Conservation (phyloP, 2,888 invertebrate species). For the Tryphoninae sp. region DNA sequence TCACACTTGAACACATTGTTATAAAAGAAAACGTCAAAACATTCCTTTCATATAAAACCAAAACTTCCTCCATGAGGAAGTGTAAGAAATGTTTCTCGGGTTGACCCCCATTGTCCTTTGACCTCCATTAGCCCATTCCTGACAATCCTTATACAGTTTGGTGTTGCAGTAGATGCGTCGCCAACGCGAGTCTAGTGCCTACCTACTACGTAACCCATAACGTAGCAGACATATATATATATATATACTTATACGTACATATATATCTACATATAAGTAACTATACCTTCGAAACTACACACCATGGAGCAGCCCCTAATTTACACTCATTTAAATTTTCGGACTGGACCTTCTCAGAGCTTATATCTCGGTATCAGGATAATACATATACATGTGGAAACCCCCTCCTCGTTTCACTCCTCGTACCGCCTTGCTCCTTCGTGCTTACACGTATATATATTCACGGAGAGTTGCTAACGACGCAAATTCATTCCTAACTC, state of each 20-base stretch:
- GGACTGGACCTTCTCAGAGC: slow-evolving; percentile 54
- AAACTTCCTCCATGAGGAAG: no score
- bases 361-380: slow-evolving; percentile 55
- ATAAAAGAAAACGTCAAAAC: no score
- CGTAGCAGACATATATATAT: background rate
- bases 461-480: slow-evolving; percentile 62
- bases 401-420: background rate
- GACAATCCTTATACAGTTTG: background rate
- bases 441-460: slow-evolving; percentile 28
- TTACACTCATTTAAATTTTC: slow-evolving; percentile 66
- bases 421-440: background rate
- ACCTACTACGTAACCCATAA: slow-evolving; percentile 21
- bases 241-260: background rate
- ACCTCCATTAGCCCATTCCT: background rate
- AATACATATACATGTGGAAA: slow-evolving; percentile 48
- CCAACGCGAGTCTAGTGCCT: slow-evolving; percentile 5
- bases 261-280: slow-evolving; percentile 33
- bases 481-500: slow-evolving; percentile 66
- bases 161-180: slow-evolving; percentile 32
- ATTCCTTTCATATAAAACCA: no score
- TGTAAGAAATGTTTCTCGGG: background rate
- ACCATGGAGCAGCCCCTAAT: slow-evolving; percentile 56
- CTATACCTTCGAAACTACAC: slow-evolving; percentile 40
- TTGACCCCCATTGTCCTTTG: background rate
- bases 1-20: no score